These are phyloP conservation scores for Bothrops jararaca DNA, from an alignment of 2,113 vertebrate genomes.

Conservation along the genomic window DNA sequence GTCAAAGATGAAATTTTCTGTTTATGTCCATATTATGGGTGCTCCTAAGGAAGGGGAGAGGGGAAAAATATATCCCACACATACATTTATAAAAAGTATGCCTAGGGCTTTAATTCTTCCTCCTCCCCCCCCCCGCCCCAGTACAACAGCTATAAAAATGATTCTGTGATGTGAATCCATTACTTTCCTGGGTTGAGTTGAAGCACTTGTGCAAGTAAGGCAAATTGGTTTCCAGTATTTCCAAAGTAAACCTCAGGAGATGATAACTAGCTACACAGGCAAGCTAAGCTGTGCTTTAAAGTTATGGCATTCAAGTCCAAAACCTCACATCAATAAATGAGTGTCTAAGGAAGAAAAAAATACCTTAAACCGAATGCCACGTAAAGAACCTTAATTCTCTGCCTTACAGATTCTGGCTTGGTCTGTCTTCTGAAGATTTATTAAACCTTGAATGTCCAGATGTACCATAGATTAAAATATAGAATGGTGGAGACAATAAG, in stretches of 20 bases:
- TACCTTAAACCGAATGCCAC: constrained; percentile 59
- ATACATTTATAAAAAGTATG: constrained; percentile 33
- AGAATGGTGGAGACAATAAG: constrained; percentile 49
- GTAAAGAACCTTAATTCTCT: constrained; percentile 62
- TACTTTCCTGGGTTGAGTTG: constrained; percentile 49
- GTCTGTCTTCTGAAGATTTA: constrained; percentile 58
- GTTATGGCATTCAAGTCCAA: constrained; percentile 59
- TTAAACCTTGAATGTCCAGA: constrained; percentile 45
- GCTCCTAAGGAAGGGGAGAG: constrained; percentile 15
- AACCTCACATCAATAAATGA: constrained; percentile 61
- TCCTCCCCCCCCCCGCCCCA: constrained; percentile 47
- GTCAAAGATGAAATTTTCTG: constrained; percentile 58
- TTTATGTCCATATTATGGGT: constrained; percentile 43
- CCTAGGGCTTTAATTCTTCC: constrained; percentile 56
- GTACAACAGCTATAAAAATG: constrained; percentile 26
- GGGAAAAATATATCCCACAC: background rate
- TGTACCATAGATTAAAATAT: constrained; percentile 47
- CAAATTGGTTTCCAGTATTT: constrained; percentile 65
- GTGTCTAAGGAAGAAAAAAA: constrained; percentile 52
- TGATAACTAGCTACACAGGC: constrained; percentile 46
- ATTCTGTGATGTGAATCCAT: constrained; percentile 55
- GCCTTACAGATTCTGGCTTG: constrained; percentile 39
- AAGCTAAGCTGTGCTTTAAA: constrained; percentile 63
- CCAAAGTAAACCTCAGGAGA: constrained; percentile 62
- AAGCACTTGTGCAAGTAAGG: constrained; percentile 54